Evolutionary conservation across 2,113 vertebrate genomes (phyloP).

Genomic region (Leucopsar rothschildi): DNA sequence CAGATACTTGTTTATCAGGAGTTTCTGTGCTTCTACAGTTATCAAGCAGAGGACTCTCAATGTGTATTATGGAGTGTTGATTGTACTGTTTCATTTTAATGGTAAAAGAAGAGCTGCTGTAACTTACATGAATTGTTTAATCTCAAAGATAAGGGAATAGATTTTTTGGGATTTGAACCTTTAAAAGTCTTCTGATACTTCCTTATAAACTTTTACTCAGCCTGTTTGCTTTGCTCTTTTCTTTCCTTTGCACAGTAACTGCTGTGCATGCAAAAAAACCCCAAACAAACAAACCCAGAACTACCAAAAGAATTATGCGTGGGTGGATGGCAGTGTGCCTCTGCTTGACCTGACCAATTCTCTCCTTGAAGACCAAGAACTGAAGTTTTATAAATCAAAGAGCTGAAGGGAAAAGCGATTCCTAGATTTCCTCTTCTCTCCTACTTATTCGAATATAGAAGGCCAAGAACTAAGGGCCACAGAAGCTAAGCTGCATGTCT

Average conservation of each 20-base stretch:
- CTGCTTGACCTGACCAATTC: not conserved
- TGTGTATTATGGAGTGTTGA: not conserved
- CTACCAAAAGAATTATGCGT: not conserved
- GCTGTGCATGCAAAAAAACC: not conserved
- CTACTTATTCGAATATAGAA: not conserved
- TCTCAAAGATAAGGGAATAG: not conserved
- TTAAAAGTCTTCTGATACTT: not conserved
- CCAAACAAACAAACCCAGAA: not conserved
- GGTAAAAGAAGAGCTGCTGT: not conserved
- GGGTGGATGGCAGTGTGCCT: not conserved
- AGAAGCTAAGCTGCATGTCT: not conserved
- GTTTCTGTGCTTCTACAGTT: not conserved
- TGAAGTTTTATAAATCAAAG: not conserved
- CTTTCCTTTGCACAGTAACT: not conserved
- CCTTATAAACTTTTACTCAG: not conserved
- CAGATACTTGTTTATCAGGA: conserved; percentile 45
- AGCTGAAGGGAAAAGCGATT: not conserved
- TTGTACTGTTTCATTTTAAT: not conserved
- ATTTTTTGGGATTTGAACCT: not conserved
- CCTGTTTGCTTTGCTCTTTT: not conserved
- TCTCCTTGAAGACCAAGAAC: not conserved
- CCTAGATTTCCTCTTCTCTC: not conserved
- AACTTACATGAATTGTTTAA: not conserved
- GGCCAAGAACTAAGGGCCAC: not conserved
- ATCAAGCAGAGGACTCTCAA: not conserved